Conservation (phyloP, 2,113 vertebrate species). For the Pseudopodoces humilis region DNA sequence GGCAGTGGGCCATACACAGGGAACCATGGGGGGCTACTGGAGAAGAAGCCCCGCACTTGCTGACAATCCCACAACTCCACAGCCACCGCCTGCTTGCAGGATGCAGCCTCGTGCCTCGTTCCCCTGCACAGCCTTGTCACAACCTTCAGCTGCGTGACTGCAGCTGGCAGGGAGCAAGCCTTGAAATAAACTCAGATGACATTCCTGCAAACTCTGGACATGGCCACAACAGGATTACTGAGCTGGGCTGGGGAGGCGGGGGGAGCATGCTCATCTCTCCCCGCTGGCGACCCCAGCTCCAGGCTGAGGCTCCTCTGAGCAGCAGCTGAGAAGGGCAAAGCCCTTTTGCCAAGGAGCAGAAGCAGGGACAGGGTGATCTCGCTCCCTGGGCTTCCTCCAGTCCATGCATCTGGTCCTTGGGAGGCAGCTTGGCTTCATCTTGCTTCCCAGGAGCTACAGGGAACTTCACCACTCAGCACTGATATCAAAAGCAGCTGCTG, state of each 20-base stretch:
- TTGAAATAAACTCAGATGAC: constrained; percentile 33
- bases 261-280: not conserved
- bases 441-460: not conserved
- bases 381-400: not conserved
- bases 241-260: not conserved
- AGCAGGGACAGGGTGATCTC: not conserved
- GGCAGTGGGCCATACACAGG: not conserved
- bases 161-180: constrained; percentile 33
- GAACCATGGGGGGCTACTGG: not conserved
- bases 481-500: not conserved
- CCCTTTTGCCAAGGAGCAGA: not conserved
- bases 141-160: constrained; percentile 31
- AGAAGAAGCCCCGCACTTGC: not conserved
- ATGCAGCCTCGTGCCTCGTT: not conserved
- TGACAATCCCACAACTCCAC: not conserved
- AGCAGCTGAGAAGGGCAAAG: not conserved
- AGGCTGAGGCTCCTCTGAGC: not conserved
- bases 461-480: not conserved
- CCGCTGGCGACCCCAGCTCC: accelerated
- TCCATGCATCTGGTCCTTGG: not conserved
- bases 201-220: not conserved
- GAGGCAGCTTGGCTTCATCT: not conserved
- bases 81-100: not conserved
- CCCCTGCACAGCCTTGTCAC: not conserved
- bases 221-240: not conserved